Percentiles rank a stretch among this genome's conserved stretches.
Evolutionary conservation across 2,888 invertebrate genomes (phyloP).

Genomic region (Sphinx pinastri): DNA sequence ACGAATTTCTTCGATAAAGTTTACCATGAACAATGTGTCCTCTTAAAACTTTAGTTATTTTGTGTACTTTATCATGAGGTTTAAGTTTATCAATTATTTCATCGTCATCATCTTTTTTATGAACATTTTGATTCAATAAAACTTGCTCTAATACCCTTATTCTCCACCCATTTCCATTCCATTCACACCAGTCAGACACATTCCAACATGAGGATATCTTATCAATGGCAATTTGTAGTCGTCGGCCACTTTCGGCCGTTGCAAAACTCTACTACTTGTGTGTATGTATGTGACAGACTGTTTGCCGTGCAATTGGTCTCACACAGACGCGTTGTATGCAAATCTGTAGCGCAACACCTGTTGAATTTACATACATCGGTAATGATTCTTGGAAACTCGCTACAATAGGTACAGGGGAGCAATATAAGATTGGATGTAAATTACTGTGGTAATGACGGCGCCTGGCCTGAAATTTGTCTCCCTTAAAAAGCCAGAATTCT

Average conservation of each 20-base stretch:
- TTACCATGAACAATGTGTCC: no score
- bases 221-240: slow-evolving; percentile 18
- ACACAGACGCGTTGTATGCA: slow-evolving; percentile 39
- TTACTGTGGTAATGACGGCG: not conserved
- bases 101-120: not conserved
- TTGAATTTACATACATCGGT: slow-evolving; percentile 41
- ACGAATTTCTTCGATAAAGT: no score
- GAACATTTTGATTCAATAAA: no score
- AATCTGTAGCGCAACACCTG: slow-evolving; percentile 50
- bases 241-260: slow-evolving; percentile 8
- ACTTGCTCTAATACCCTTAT: not conserved
- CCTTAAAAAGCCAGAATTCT: no score
- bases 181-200: not conserved
- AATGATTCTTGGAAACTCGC: slow-evolving; percentile 21
- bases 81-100: not conserved
- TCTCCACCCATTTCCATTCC: not conserved
- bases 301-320: slow-evolving; percentile 36
- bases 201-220: not conserved
- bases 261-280: slow-evolving; percentile 12
- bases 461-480: not conserved
- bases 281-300: slow-evolving; percentile 27
- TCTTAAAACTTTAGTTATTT: no score
- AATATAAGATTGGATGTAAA: not conserved
- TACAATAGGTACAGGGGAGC: not conserved
- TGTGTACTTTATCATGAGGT: no score